Conservation (phyloP, 2,888 invertebrate species). For the Machimus rusticus region DNA sequence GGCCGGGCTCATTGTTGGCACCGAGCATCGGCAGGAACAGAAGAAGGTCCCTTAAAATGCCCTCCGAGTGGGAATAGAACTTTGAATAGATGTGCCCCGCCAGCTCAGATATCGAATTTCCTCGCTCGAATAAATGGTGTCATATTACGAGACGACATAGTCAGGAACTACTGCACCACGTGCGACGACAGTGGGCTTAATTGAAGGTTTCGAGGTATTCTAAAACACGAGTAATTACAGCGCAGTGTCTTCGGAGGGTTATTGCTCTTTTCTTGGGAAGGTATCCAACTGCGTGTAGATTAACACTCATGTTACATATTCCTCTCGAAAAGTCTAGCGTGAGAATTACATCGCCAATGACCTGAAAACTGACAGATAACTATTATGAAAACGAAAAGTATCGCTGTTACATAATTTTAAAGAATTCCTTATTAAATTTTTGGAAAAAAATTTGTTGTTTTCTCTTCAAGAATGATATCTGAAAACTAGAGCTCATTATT, state of each 20-base stretch:
- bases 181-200: neutral
- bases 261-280: neutral
- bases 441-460: too few relatives aligned
- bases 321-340: neutral
- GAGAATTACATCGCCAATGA: neutral
- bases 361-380: neutral
- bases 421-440: too few relatives aligned
- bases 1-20: neutral
- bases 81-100: conserved; percentile 1
- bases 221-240: neutral
- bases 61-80: neutral
- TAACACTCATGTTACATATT: neutral
- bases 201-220: neutral
- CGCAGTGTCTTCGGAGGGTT: neutral
- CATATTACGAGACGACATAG: neutral
- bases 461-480: too few relatives aligned
- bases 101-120: conserved; percentile 2
- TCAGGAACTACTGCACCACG: neutral
- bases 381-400: too few relatives aligned
- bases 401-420: neutral
- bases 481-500: too few relatives aligned
- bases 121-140: neutral
- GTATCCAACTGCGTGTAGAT: neutral
- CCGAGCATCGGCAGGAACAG: neutral
- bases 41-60: neutral